Evolutionary conservation across 2,797 vertebrate species (phyloP), one percentile per base, ranked within the genome.

Genomic region (Somateria mollissima): DNA sequence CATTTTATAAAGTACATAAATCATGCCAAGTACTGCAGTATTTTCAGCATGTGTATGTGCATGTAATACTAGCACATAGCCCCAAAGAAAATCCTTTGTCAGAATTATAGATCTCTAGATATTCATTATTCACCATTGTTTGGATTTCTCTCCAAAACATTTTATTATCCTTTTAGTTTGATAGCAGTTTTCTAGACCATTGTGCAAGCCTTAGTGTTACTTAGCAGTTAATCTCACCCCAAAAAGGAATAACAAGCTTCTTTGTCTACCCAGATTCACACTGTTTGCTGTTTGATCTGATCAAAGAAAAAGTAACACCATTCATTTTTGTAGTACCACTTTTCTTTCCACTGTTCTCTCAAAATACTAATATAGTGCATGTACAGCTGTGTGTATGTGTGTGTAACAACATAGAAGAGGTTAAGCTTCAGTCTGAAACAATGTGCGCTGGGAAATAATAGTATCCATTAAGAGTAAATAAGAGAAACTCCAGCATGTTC

Each of bases 141-240:
- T 72, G 54, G 58, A 74, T 74, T 92, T 84, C 88, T 94, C 37
- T 93, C 72, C 69, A 77, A 92, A 94, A 75, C 71, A 89, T 62
- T 97, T 92, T 83, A 92, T 90, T 96, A 90, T 89, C 74, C 74
- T 85, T 94, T 93, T 83, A 94, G 65, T 82, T 61, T 89, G 84
- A 85, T 66, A 74, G 77, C 65, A 75, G 58, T 90, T 96, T 95
- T 90, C 80, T 77, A 87, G 65, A 80, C 30, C 65, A 85, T 39
- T 87, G 74, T 94, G 71, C 37, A 82, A 91, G 69, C 75, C 73
- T 94, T 88, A 56, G 45, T 65, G 54, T 69, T 87, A 81, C 28
- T 89, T 86, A 79, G 87, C 74, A 87, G 84, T 85, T 92, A 84
- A 84, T 92, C 73, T 91, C 51, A 54, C 58, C 64, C 60, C 30